These are phyloP conservation scores for Platycheirus albimanus DNA, from an alignment of 2,888 invertebrate species.

Conservation along the genomic window DNA sequence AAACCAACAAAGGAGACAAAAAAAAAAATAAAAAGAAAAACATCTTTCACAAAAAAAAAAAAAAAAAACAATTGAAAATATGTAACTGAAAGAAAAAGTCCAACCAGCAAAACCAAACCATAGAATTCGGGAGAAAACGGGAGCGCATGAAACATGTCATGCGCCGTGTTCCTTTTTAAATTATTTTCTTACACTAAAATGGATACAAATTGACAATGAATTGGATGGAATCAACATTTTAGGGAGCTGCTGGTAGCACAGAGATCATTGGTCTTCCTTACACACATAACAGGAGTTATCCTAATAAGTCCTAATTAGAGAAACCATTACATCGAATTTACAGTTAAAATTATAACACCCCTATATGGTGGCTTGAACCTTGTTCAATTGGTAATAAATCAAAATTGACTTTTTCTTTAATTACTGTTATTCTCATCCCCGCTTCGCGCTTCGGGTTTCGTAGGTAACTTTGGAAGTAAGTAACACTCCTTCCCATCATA, in stretches of 20 bases:
- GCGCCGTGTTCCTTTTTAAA: conserved; percentile 35
- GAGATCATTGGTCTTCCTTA: conserved; percentile 29
- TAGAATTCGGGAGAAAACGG: conserved; percentile 11
- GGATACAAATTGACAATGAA: conserved; percentile 33
- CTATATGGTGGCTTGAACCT: conserved; percentile 8
- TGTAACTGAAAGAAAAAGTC: conserved; percentile 12
- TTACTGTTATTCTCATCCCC: conserved; percentile 8
- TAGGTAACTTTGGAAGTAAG: too few species aligned
- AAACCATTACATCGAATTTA: conserved; percentile 31
- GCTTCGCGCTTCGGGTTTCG: background rate
- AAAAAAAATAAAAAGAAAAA: conserved; percentile 5
- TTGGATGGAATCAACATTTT: conserved; percentile 14
- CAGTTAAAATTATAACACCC: conserved; percentile 39
- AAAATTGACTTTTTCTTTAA: conserved; percentile 32
- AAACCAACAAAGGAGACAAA: conserved; percentile 21
- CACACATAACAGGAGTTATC: background rate
- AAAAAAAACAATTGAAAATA: conserved; percentile 22
- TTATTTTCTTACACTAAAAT: conserved; percentile 1
- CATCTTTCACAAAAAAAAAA: background rate
- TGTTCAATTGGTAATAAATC: conserved; percentile 28
- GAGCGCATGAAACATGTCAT: conserved; percentile 32
- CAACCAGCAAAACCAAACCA: conserved; percentile 6
- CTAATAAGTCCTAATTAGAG: conserved; percentile 57
- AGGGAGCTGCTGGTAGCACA: conserved; percentile 25
- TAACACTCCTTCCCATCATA: too few species aligned